Evolutionary conservation across 1,140 invertebrate species (phyloP).

Genomic region (Lutraria rhynchaena): DNA sequence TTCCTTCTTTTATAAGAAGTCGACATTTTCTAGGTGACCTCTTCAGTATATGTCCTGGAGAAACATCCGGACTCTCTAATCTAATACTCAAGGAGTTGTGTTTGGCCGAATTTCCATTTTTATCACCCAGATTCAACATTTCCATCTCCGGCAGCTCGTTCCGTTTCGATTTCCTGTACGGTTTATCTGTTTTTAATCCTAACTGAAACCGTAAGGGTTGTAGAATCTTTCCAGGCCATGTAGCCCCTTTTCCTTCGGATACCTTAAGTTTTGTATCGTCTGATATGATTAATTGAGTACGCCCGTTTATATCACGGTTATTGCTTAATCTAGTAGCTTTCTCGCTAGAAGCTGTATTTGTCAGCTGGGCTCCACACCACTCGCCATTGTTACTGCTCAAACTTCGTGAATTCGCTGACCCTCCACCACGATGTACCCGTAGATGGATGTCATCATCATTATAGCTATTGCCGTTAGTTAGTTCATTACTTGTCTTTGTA

Average conservation of each 20-base stretch:
- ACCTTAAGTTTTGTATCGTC: neutral
- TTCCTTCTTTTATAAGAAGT: conserved; percentile 38
- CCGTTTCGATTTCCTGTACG: neutral
- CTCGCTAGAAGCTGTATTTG: neutral
- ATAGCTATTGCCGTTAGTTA: conserved; percentile 78
- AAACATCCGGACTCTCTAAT: neutral
- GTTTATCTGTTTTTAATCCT: conserved; percentile 8
- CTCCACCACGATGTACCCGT: conserved; percentile 92
- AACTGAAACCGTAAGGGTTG: conserved; percentile 18
- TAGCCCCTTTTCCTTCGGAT: neutral
- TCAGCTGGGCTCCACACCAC: neutral
- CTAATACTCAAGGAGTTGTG: neutral
- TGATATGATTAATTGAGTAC: neutral
- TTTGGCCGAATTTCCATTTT: neutral
- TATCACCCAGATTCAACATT: conserved; percentile 18
- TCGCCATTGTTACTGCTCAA: neutral
- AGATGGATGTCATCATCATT: conserved; percentile 94
- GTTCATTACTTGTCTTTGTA: conserved; percentile 85
- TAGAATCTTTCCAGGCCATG: conserved; percentile 10
- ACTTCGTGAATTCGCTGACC: neutral
- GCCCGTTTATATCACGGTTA: conserved; percentile 8
- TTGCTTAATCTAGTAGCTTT: neutral
- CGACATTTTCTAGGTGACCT: conserved; percentile 31
- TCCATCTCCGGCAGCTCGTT: conserved; percentile 32
- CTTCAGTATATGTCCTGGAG: neutral